Base-by-base conservation (phyloP, 2,888 invertebrate species). In the Litoditis marina region DNA sequence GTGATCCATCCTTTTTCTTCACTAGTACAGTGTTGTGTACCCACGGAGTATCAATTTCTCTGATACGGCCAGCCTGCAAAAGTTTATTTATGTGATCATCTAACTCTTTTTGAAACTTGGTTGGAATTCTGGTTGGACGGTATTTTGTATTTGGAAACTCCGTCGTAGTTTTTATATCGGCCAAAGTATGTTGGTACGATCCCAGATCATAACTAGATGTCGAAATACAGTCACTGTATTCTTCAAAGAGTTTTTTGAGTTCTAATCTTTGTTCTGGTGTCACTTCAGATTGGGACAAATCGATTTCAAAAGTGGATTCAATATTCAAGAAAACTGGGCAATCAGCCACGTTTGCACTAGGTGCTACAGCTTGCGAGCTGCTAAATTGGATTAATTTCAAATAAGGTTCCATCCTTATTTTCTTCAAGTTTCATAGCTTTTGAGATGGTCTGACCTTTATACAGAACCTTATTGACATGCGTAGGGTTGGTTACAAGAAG, bases 31-130 rank as follows among this genome's bases (percentile, higher is more conserved):
- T 36, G 4, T 63, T 60, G 16, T 53, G 49, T 5, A 61, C 60
- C 75, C 75, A 76, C 2, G 72, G 74, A 2, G 75, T 73, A 52
- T 76, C 63, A 1, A 63, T 59, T 36, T 73, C 67, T 0, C 60
- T 57, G 42, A 76, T 60, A 0, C 65, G 28, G 6, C 68, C 71
- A 0, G 69, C 56, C 31, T 52, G 27, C 0, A 68, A 2, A 7
- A 75, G 60, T 1, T 60, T 25, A 11, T 76, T 60, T 4, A 76
- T 71, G 54, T 75, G 72, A 28, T 68, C 54, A 19, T 75, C 65
- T 0, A 75, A 53, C 36, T 75, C 66, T 0, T 62, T 55, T 36
- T 65, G 60, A 32, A 58, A 70, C 19, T 67, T 68, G 4, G 50
- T 50, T 11, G 75, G 76, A 0, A 64, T 59, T 7, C 71, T 39